Conservation (phyloP, 2,888 invertebrate species). For the Lithosia quadra region DNA sequence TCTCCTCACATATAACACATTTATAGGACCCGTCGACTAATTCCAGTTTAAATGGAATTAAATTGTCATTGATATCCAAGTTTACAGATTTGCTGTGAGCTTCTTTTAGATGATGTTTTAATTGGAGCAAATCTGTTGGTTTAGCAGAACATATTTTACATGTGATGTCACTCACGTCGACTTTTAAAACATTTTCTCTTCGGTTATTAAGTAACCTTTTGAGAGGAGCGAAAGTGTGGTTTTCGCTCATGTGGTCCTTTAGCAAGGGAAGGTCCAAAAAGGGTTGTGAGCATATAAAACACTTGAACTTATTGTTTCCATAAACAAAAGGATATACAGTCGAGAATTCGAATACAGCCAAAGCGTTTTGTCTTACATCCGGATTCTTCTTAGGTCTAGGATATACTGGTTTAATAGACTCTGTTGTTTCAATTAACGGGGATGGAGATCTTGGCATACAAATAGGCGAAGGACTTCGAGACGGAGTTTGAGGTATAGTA, state of each 20-base stretch:
- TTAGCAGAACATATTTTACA: constrained; percentile 72
- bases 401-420: constrained; percentile 18
- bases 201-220: constrained; percentile 77
- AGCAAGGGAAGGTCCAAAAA: constrained; percentile 72
- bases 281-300: constrained; percentile 78
- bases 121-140: constrained; percentile 61
- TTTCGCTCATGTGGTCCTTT: constrained; percentile 72
- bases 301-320: constrained; percentile 81
- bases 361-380: constrained; percentile 74
- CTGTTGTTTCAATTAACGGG: constrained; percentile 32
- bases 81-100: constrained; percentile 73
- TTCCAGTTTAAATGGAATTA: constrained; percentile 78
- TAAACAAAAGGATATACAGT: constrained; percentile 81
- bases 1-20: constrained; percentile 76
- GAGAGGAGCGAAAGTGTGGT: constrained; percentile 71
- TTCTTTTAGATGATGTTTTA: constrained; percentile 75
- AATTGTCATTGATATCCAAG: constrained; percentile 75
- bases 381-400: constrained; percentile 54
- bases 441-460: constrained; percentile 39
- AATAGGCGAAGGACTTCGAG: constrained; percentile 72
- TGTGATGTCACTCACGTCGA: constrained; percentile 73
- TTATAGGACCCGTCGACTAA: constrained; percentile 65
- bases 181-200: constrained; percentile 77
- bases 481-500: constrained; percentile 51
- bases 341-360: constrained; percentile 78